These are phyloP conservation scores for Malurus elegans DNA, from an alignment of 2,113 vertebrate species.

Conservation along the genomic window DNA sequence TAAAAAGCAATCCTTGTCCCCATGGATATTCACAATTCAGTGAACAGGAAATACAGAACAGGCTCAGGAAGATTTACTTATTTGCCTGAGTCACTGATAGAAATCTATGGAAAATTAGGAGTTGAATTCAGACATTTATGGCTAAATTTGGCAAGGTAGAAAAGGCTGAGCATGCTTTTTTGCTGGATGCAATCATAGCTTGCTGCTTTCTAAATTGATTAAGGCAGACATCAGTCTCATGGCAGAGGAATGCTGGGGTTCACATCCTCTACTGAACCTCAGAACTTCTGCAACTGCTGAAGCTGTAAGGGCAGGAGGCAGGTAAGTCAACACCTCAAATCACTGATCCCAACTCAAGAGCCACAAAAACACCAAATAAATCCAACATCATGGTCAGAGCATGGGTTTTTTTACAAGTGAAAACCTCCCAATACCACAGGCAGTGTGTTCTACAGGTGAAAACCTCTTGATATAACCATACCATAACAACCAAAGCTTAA, in stretches of 20 bases:
- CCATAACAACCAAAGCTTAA: neutral
- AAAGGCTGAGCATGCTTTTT: neutral
- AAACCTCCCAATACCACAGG: neutral
- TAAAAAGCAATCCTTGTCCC: neutral
- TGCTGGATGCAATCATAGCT: neutral
- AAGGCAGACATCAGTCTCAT: neutral
- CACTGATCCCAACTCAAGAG: neutral
- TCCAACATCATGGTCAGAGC: neutral
- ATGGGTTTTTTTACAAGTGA: neutral
- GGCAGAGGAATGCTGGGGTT: neutral
- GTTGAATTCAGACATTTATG: neutral
- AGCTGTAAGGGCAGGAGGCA: neutral
- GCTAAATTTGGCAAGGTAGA: neutral
- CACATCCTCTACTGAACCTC: neutral
- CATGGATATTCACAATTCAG: neutral
- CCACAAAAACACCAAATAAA: neutral
- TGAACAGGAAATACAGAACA: neutral
- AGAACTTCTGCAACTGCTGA: neutral
- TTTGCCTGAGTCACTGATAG: neutral
- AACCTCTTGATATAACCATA: neutral
- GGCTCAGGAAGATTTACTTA: neutral
- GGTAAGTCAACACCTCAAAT: neutral
- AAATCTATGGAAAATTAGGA: neutral
- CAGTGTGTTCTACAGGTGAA: neutral
- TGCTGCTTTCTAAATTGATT: neutral